These are phyloP conservation scores for Rachycentron canadum DNA, from an alignment of 2,797 vertebrate genomes.

Conservation along the genomic window DNA sequence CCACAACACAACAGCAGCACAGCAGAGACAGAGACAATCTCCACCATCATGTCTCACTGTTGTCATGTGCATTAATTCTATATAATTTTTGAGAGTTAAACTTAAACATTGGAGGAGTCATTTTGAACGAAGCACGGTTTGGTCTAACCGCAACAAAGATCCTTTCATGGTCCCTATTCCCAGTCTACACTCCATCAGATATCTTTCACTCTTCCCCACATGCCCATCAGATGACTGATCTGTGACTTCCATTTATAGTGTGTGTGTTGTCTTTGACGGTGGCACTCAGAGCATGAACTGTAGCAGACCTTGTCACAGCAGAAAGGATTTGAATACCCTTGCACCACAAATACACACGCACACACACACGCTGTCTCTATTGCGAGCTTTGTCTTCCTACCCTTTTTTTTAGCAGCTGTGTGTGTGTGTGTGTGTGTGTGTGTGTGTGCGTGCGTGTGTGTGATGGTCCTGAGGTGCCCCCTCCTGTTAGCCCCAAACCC, in stretches of 20 bases:
- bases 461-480: constrained; percentile 53
- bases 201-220: constrained; percentile 59
- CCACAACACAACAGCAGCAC: constrained; percentile 33
- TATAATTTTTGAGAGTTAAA: constrained; percentile 59
- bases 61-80: constrained; percentile 43
- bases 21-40: constrained; percentile 43
- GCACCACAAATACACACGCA: constrained; percentile 31
- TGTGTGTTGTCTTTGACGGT: constrained; percentile 75
- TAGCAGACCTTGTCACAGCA: constrained; percentile 75
- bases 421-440: constrained; percentile 25
- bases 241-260: constrained; percentile 71
- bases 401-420: constrained; percentile 42
- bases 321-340: constrained; percentile 64
- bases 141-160: constrained; percentile 51
- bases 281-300: constrained; percentile 69
- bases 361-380: constrained; percentile 27
- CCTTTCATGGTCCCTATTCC: constrained; percentile 42
- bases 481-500: constrained; percentile 63
- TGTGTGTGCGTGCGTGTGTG: constrained; percentile 2
- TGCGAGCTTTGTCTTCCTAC: constrained; percentile 32
- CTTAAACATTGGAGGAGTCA: constrained; percentile 49
- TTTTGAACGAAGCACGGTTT: constrained; percentile 51
- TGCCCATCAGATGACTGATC: constrained; percentile 72
- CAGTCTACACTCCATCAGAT: constrained; percentile 60
- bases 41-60: constrained; percentile 45